A percentile compares a stretch with the other conserved stretches of the same genome.
Conservation (phyloP, 2,888 invertebrate species). For the Aspidapion aeneum region DNA sequence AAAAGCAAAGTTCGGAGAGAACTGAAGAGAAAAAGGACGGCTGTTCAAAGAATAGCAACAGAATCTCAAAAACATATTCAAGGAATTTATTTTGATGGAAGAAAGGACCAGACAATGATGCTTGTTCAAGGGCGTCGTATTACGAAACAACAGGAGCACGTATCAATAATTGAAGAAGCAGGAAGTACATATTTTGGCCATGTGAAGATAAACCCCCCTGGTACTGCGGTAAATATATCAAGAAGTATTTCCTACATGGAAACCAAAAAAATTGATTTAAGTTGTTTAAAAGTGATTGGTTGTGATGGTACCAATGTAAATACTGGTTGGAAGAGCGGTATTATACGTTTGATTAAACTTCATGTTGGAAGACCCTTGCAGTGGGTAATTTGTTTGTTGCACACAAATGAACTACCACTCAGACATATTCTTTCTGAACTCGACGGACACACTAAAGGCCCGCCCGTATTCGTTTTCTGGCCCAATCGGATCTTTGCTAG, state of each 20-base stretch:
- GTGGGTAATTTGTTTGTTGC: conserved; percentile 26
- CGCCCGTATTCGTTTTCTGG: conserved; percentile 13
- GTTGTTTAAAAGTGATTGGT: conserved; percentile 16
- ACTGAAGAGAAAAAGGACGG: conserved; percentile 5
- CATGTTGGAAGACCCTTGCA: conserved; percentile 26
- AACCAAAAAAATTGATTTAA: conserved; percentile 1
- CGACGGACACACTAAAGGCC: conserved; percentile 19
- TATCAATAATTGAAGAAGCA: conserved; percentile 11
- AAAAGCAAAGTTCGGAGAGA: conserved; percentile 6
- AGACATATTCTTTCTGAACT: conserved; percentile 12
- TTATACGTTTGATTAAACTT: conserved; percentile 27
- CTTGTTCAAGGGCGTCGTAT: conserved; percentile 5
- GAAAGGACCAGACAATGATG: conserved; percentile 12
- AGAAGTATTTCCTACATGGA: conserved; percentile 2
- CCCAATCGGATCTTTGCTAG: conserved; percentile 4
- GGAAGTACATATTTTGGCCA: conserved; percentile 10
- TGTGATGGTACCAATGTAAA: conserved; percentile 32
- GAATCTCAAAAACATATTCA: conserved; percentile 6
- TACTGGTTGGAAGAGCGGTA: conserved; percentile 26
- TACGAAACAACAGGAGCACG: conserved; percentile 10
- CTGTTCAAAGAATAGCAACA: conserved; percentile 4
- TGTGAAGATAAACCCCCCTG: conserved; percentile 16
- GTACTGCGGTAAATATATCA: conserved; percentile 8
- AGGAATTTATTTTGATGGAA: conserved; percentile 13
- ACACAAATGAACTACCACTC: conserved; percentile 19